Evolutionary conservation across 2,888 invertebrate species (phyloP).

Genomic region (Andricus quercusramuli): DNA sequence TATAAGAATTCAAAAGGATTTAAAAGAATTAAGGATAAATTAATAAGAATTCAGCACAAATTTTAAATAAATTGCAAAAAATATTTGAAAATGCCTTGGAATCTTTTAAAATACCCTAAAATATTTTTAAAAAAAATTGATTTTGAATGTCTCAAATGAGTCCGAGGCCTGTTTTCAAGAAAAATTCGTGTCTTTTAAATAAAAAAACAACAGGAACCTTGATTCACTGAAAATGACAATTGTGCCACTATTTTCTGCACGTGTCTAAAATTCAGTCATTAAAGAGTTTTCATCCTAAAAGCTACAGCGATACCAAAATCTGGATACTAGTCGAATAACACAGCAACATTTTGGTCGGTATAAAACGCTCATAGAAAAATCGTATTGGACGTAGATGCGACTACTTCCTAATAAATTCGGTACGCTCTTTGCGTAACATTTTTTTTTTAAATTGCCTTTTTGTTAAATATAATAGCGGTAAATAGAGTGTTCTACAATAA

Average conservation of each 20-base stretch:
- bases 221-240: conserved; percentile 42
- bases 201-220: not conserved
- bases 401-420: conserved; percentile 48
- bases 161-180: too few species aligned
- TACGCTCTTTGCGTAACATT: conserved; percentile 44
- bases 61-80: too few species aligned
- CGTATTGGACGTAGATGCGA: conserved; percentile 60
- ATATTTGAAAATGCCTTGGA: too few species aligned
- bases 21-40: too few species aligned
- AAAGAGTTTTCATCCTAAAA: conserved; percentile 25
- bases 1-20: too few species aligned
- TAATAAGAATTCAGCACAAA: too few species aligned
- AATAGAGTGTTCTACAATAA: conserved; percentile 44
- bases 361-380: conserved; percentile 75
- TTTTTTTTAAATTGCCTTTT: conserved; percentile 33
- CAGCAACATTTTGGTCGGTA: conserved; percentile 70
- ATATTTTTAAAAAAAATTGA: too few species aligned
- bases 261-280: conserved; percentile 29
- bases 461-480: conserved; percentile 46
- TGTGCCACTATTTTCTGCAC: conserved; percentile 41
- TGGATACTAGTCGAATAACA: conserved; percentile 52
- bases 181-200: not conserved
- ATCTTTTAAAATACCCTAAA: too few species aligned
- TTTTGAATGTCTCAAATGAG: too few species aligned
- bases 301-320: conserved; percentile 38